These are phyloP conservation scores for Agrochola lychnidis DNA, from an alignment of 2,888 invertebrate species.

Conservation along the genomic window DNA sequence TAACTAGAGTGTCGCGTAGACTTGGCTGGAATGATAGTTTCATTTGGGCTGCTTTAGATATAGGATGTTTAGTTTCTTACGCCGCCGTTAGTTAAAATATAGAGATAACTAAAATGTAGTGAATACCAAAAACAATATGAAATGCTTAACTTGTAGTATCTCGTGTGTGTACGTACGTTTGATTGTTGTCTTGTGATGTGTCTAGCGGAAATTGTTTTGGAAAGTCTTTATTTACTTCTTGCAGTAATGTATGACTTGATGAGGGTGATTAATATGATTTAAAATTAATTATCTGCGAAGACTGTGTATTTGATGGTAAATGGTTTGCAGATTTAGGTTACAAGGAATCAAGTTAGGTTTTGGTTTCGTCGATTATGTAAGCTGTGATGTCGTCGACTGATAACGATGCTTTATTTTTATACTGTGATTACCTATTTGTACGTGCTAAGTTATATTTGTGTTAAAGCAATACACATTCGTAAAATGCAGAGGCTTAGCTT, in stretches of 20 bases:
- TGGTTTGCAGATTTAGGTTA: conserved; percentile 69
- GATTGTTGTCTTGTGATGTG: conserved; percentile 65
- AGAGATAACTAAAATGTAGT: conserved; percentile 54
- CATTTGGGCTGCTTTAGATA: conserved; percentile 58
- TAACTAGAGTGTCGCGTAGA: conserved; percentile 46
- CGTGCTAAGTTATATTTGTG: conserved; percentile 83
- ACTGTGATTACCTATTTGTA: conserved; percentile 88
- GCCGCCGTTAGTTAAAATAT: conserved; percentile 47
- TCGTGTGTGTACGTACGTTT: conserved; percentile 59
- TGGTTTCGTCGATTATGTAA: conserved; percentile 83
- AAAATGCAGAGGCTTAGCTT: conserved; percentile 81
- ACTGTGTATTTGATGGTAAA: conserved; percentile 62
- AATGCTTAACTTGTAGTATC: conserved; percentile 62
- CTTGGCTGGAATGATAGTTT: conserved; percentile 52
- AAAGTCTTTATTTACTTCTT: conserved; percentile 50
- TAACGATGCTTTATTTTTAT: conserved; percentile 89
- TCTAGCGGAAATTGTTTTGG: conserved; percentile 59
- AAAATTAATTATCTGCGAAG: conserved; percentile 57
- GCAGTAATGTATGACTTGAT: conserved; percentile 49
- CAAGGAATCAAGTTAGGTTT: conserved; percentile 77
- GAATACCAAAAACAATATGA: conserved; percentile 67
- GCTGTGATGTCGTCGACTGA: conserved; percentile 89
- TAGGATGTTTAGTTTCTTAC: conserved; percentile 55
- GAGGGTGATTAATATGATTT: conserved; percentile 60
- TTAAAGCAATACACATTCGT: conserved; percentile 77